Percentiles rank a stretch among this genome's conserved stretches.
Evolutionary conservation across 1,140 invertebrate genomes (phyloP).

Genomic region (Ridgeia piscesae): DNA sequence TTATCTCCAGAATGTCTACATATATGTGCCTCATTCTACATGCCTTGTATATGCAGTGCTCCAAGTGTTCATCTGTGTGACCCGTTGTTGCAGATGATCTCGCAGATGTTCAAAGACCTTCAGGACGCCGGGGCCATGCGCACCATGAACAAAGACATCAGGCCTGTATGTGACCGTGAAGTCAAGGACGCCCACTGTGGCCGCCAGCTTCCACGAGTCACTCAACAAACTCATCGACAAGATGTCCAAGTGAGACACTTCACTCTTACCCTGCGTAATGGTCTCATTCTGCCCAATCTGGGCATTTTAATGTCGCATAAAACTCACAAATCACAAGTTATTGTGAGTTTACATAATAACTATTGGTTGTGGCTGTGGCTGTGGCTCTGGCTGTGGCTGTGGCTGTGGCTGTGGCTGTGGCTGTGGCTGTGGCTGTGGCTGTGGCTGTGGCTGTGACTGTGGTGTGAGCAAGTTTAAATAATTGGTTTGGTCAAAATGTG

Average conservation of each 20-base stretch:
- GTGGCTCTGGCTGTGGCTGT: background rate
- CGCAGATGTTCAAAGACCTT: constrained; percentile 75
- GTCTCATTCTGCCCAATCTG: constrained; percentile 8
- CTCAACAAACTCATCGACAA: constrained; percentile 85
- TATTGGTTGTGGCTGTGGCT: background rate
- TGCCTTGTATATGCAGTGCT: background rate
- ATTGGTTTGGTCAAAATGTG: background rate
- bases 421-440: background rate
- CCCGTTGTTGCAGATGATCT: constrained; percentile 65
- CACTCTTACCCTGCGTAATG: background rate
- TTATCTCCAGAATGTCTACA: background rate
- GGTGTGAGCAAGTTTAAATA: background rate
- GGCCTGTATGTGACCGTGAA: constrained; percentile 96
- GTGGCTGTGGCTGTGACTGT: background rate
- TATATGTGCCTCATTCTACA: background rate
- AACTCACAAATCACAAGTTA: background rate
- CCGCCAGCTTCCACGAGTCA: constrained; percentile 91
- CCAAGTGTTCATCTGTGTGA: background rate
- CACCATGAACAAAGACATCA: constrained; percentile 74
- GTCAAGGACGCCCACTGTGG: constrained; percentile 90
- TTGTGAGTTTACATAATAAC: background rate
- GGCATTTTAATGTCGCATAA: background rate
- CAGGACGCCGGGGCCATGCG: constrained; percentile 65
- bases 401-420: background rate
- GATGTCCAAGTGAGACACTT: constrained; percentile 74